phyloP scores from a whole-genome alignment of 2,888 invertebrate species.

The Quadroppia sp. region DNA sequence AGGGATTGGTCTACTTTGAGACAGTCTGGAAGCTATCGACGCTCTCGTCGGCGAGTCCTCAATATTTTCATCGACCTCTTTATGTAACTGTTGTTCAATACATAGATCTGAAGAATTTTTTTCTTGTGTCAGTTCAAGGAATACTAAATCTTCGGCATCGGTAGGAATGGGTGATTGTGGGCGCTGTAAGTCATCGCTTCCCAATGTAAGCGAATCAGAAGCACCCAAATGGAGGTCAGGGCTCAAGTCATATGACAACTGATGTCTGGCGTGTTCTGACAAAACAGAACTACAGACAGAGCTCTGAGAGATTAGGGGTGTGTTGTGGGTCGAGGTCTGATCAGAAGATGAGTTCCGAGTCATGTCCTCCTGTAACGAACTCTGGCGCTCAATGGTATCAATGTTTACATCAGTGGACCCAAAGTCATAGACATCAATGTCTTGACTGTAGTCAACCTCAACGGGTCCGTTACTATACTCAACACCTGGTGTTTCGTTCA shows the following conservation, averaged over 20 bases:
- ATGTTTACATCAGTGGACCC: neutral
- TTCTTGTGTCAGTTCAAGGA: slow-evolving; percentile 16
- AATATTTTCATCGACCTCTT: slow-evolving; percentile 71
- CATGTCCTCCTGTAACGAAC: neutral
- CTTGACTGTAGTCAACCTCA: slow-evolving; percentile 57
- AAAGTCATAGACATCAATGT: slow-evolving; percentile 55
- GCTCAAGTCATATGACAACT: slow-evolving; percentile 41
- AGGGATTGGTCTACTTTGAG: slow-evolving; percentile 61
- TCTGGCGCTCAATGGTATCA: neutral
- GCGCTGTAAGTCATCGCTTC: slow-evolving; percentile 37
- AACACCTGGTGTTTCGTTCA: neutral
- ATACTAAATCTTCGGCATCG: slow-evolving; percentile 6
- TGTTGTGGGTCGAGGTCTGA: neutral
- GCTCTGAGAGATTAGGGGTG: slow-evolving; percentile 37
- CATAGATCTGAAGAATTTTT: slow-evolving; percentile 6
- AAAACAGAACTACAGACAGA: slow-evolving; percentile 22
- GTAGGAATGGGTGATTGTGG: slow-evolving; percentile 39
- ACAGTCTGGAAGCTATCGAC: neutral
- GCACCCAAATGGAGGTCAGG: slow-evolving; percentile 35
- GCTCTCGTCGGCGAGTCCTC: slow-evolving; percentile 61
- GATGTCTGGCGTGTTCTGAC: slow-evolving; percentile 40
- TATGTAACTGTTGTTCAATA: slow-evolving; percentile 58
- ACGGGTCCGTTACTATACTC: slow-evolving; percentile 56
- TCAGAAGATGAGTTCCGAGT: slow-evolving; percentile 21
- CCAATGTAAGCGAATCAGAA: slow-evolving; percentile 32